A percentile compares a stretch with the other conserved stretches of the same genome.
Conservation (phyloP, 1,140 invertebrate species). For the Hypsibius dujardini region DNA sequence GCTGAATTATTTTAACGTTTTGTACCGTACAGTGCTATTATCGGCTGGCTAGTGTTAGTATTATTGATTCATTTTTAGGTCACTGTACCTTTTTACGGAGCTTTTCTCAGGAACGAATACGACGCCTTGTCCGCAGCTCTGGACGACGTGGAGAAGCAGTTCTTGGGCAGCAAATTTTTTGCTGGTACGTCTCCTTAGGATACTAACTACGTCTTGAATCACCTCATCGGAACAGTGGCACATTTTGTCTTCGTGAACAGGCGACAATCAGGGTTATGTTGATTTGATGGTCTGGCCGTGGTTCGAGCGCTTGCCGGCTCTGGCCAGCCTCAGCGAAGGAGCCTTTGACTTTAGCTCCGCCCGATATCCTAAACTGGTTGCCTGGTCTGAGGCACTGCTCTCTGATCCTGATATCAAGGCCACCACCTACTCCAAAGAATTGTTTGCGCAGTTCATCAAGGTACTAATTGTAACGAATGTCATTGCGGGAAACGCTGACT, state of each 20-base stretch:
- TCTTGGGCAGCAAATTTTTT: not conserved
- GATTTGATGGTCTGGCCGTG: conserved; percentile 80
- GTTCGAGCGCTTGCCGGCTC: conserved; percentile 46
- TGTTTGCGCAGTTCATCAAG: not conserved
- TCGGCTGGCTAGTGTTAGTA: too few relatives aligned
- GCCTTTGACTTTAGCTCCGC: not conserved
- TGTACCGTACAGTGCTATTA: not conserved
- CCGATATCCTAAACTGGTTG: not conserved
- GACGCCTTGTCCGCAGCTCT: not conserved
- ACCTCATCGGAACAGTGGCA: not conserved
- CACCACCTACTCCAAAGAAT: not conserved
- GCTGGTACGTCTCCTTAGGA: not conserved
- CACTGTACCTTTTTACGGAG: too few relatives aligned
- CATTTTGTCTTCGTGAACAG: not conserved
- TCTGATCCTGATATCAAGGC: not conserved
- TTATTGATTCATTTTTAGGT: too few relatives aligned
- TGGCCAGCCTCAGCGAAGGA: not conserved
- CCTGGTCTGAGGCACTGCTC: not conserved
- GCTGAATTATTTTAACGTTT: not conserved
- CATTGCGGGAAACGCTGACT: too few relatives aligned
- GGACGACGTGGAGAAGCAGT: not conserved
- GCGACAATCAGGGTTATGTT: conserved; percentile 26
- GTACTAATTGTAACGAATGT: not conserved
- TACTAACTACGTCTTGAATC: not conserved
- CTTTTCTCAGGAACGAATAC: not conserved